Base-by-base conservation (phyloP, 1,140 invertebrate genomes). In the Nasonia vitripennis region DNA sequence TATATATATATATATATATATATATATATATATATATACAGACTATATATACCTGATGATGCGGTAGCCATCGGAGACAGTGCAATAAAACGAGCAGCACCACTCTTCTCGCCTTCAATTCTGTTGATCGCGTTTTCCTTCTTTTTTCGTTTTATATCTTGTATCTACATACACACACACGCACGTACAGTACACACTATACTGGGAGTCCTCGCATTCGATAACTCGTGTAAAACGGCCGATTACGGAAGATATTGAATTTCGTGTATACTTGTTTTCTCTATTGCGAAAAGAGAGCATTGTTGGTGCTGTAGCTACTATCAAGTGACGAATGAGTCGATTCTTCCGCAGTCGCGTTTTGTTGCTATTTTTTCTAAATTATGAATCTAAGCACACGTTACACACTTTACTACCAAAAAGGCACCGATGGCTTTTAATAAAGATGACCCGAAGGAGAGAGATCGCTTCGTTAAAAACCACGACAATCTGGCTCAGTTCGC, bases 61-160 rank as follows among this genome's bases (percentile, higher is more conserved):
- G 84, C 84, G 84, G 84, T 86, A 86, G 80, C 84, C 84, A 78
- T 86, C 74, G 51, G 48, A 86, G 71, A 71, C 62, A 86, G 84
- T 86, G 84, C 79, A 82, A 86, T 86, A 85, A 81, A 75, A 68
- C 27, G 27, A 86, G 84, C 79, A 86, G 84, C 79, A 62, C 37
- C 79, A 48, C 62, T 85, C 73, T 78, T 82, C 74, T 82, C 74
- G 73, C 41, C 74, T 78, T 79, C 55, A 41, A 45, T 79, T 85
- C 31, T 80, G 77, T 84, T 84, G n/a, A 73, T 80, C 34, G n/a
- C 48, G 20, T 77, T 80, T 31, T 37, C 62, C 51, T 67, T 34
- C n/a, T 81, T 81, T 55, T 77, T 77, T 77, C 73, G 17, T 73
- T 74, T 37, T 45, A 75, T 75, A n/a, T 55, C 37, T 48, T 75